Evolutionary conservation across 2,888 invertebrate genomes (phyloP).

Genomic region (Nemotelus nigrinus): DNA sequence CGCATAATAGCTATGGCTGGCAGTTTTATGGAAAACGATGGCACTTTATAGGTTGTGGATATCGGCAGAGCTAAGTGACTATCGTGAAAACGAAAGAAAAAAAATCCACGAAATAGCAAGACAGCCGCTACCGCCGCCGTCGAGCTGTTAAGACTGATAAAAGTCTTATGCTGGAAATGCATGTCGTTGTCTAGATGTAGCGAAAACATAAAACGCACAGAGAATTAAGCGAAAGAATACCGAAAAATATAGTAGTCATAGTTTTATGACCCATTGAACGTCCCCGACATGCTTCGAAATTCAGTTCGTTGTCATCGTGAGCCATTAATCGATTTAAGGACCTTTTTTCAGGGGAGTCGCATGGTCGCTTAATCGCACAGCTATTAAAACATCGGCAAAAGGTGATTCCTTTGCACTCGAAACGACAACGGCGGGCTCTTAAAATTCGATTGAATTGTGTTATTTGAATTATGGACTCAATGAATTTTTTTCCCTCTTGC

Average conservation of each 20-base stretch:
- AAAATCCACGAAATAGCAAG: too few relatives aligned
- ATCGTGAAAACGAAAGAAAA: background rate
- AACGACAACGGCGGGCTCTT: slow-evolving; percentile 5
- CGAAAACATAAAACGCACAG: slow-evolving; percentile 3
- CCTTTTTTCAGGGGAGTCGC: slow-evolving; percentile 12
- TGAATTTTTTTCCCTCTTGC: too few relatives aligned
- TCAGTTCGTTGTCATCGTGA: slow-evolving; percentile 30
- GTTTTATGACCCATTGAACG: slow-evolving; percentile 21
- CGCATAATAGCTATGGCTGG: background rate
- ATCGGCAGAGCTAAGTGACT: background rate
- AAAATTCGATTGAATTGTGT: slow-evolving; percentile 38
- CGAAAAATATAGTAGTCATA: slow-evolving; percentile 35
- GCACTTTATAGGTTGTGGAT: slow-evolving; percentile 19
- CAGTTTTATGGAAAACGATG: slow-evolving; percentile 40
- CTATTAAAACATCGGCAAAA: background rate
- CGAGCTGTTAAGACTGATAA: background rate
- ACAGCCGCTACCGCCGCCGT: too few relatives aligned
- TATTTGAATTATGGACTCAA: slow-evolving; percentile 32
- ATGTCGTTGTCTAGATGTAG: background rate
- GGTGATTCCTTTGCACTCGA: slow-evolving; percentile 39
- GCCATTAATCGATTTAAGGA: slow-evolving; percentile 39
- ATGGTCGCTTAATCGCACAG: slow-evolving; percentile 10
- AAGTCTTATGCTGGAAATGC: slow-evolving; percentile 6
- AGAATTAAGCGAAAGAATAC: background rate
- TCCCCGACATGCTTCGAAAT: slow-evolving; percentile 17